Evolutionary conservation across 2,797 vertebrate species (phyloP), one percentile per base, ranked within the genome.

Genomic region (Typhlichthys subterraneus): DNA sequence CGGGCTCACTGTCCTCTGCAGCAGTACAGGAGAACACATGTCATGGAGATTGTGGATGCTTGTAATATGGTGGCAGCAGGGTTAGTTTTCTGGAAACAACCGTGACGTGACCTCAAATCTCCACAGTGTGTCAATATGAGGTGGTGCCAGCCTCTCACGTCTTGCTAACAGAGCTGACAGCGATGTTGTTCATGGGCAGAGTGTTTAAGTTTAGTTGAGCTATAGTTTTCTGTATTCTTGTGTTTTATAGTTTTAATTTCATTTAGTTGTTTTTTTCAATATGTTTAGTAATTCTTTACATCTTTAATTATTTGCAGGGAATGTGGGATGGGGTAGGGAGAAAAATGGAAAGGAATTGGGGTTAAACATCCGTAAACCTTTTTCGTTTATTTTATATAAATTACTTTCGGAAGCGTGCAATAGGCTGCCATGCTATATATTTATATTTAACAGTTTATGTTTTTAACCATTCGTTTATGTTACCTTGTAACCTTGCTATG

Each of bases 21-120:
- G 14, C 1, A 42, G 38, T 3, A 15, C 54, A 45, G 33, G 33
- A 38, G 33, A 8, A 8, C 7, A 38, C 7, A 7, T 38, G 33
- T 3, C 23, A 23, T 23, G 23, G 23, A 3, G 2, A 3, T 3
- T 23, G 23, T 23, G 33, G 1, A 9, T 38, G 33, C 33, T 38
- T 38, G 33, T 5, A 6, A 1, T 38, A 38, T 38, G 7, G 33
- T 9, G 33, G 33, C 8, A 38, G 33, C 33, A 38, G 33, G 33
- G 33, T 38, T 38, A 38, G 33, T 1, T 15, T 62, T 23, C 12
- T 42, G 50, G 51, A 53, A 53, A 53, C 38, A 12, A 19, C 42
- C 42, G 54, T 69, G 55, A 61, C n/a, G 53, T 61, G 57, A 78
- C 61, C 72, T 76, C n/a, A 19, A 15, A 49, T 62, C 69, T 58